Evolutionary conservation across 2,113 vertebrate species (phyloP), one percentile per base, ranked within the genome.

Genomic region (Laterallus jamaicensis): DNA sequence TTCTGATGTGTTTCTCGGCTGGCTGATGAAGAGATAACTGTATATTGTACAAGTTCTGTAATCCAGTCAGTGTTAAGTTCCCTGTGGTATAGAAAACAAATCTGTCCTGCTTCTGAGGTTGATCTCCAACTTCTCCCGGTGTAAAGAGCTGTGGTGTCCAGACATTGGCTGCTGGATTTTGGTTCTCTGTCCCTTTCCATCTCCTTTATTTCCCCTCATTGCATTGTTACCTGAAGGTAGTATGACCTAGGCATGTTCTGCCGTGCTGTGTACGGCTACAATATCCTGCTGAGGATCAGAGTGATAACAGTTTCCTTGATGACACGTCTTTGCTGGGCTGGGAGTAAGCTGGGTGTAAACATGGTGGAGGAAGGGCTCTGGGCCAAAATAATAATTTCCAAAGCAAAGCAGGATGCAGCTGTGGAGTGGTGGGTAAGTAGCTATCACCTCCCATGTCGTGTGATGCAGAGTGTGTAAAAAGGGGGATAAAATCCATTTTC

Each of bases 361-460:
- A 17, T 18, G 5, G 15, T 59, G 31, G 19, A 60, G 18, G 9
- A 76, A 79, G 31, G 56, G 35, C 54, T 77, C 40, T 55, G 39
- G 6, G 16, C 44, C n/a, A 76, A 92, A 79, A 54, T 2, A 78
- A 11, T 52, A 10, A 56, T 87, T 84, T 93, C 83, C 26, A 62
- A 82, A 89, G 40, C 54, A 91, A 44, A 15, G 20, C 7, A 58
- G 28, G 12, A 25, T 78, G 29, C 26, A 49, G 14, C 28, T 42
- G 4, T 66, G 29, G 21, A 31, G 12, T 13, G 56, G n/a, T 47
- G 9, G 22, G 10, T 8, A 7, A 80, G 28, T 35, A 79, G 18
- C 4, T 3, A 70, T 52, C 13, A 62, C 19, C 31, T 88, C n/a
- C 35, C 5, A 6, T 18, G 8, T 76, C 0, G 0, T 39, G 10